Evolutionary conservation across 2,888 invertebrate genomes (phyloP).

Genomic region (Pristionchus exspectatus): DNA sequence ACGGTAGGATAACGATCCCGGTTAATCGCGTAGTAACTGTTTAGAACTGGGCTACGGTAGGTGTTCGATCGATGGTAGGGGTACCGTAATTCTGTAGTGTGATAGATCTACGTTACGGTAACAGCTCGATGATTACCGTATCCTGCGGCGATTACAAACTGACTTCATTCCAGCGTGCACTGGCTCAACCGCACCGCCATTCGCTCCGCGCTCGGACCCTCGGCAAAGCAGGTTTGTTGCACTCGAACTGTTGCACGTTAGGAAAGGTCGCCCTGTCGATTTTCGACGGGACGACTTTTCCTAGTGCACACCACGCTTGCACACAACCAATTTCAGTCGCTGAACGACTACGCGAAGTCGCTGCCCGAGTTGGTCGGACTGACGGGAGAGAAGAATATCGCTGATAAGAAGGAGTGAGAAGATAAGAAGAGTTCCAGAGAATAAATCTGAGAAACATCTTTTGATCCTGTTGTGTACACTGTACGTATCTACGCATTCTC

Average conservation of each 20-base stretch:
- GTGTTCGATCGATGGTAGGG: background rate
- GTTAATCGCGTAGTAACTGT: background rate
- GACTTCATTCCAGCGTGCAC: slow-evolving; percentile 61
- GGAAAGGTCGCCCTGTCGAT: background rate
- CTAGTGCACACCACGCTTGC: background rate
- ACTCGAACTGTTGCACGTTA: background rate
- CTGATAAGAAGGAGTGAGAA: background rate
- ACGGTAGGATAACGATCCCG: background rate
- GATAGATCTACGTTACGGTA: no score
- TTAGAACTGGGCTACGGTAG: background rate
- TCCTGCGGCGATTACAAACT: background rate
- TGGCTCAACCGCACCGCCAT: slow-evolving; percentile 69
- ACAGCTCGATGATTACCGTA: background rate
- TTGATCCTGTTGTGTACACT: no score
- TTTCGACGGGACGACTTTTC: background rate
- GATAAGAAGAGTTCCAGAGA: background rate
- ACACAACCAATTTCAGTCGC: slow-evolving; percentile 47
- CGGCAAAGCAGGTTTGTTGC: slow-evolving; percentile 59
- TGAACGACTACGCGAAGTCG: slow-evolving; percentile 64
- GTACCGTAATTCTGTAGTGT: background rate
- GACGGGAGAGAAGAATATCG: slow-evolving; percentile 47
- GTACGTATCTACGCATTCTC: no score
- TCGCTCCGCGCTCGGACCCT: slow-evolving; percentile 67
- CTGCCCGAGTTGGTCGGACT: slow-evolving; percentile 63
- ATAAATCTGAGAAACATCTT: slow-evolving; percentile 40